These are phyloP conservation scores for Tuta absoluta DNA, from an alignment of 2,888 invertebrate species.

Conservation along the genomic window DNA sequence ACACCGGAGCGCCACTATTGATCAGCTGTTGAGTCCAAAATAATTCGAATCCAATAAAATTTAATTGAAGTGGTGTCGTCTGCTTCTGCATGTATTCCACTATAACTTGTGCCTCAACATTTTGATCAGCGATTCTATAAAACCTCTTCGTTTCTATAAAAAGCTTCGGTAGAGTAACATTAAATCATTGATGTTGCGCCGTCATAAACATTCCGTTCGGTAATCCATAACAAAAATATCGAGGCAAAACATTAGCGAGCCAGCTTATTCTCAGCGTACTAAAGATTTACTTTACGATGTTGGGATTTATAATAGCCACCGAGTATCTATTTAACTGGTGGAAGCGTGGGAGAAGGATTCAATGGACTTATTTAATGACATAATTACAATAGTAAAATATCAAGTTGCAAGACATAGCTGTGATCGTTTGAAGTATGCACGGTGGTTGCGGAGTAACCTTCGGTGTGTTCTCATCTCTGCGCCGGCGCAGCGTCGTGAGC, in stretches of 20 bases:
- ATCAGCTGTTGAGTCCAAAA: too few relatives aligned
- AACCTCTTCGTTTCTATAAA: too few relatives aligned
- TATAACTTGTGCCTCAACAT: too few relatives aligned
- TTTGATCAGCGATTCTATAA: too few relatives aligned
- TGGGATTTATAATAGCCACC: slow-evolving; percentile 1
- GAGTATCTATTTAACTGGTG: slow-evolving; percentile 53
- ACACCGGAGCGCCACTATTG: too few relatives aligned
- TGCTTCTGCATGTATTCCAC: too few relatives aligned
- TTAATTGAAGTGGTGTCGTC: too few relatives aligned
- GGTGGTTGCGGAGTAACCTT: slow-evolving; percentile 46
- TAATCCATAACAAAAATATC: slow-evolving; percentile 16
- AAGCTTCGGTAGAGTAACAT: too few relatives aligned
- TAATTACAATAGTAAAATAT: slow-evolving; percentile 37
- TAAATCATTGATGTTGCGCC: slow-evolving; percentile 9
- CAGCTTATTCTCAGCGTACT: slow-evolving; percentile 5
- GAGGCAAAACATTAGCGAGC: slow-evolving; percentile 1
- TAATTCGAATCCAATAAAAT: too few relatives aligned
- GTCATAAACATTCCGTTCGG: slow-evolving; percentile 10
- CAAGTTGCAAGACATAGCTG: neutral
- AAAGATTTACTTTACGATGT: slow-evolving; percentile 7
- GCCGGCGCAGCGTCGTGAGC: slow-evolving; percentile 74
- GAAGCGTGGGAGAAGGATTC: slow-evolving; percentile 59
- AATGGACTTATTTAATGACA: slow-evolving; percentile 51
- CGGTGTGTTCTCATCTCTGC: slow-evolving; percentile 67
- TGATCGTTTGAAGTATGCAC: neutral